These are phyloP conservation scores for Masnerella sp. DNA, from an alignment of 2,888 invertebrate genomes.

Conservation along the genomic window DNA sequence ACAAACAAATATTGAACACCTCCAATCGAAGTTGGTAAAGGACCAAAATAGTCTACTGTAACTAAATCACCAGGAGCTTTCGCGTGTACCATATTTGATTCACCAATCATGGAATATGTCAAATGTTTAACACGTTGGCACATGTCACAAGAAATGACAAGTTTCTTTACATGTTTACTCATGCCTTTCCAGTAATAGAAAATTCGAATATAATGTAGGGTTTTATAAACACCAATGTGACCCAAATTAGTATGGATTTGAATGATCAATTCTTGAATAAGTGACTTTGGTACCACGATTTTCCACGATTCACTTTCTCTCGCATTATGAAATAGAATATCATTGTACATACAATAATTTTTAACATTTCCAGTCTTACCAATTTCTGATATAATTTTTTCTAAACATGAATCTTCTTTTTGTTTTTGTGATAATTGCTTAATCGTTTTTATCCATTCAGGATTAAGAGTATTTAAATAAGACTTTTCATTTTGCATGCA, in stretches of 20 bases:
- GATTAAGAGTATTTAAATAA: too few species aligned
- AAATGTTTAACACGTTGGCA: conserved; percentile 30
- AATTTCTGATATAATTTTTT: too few species aligned
- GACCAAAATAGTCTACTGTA: conserved; percentile 26
- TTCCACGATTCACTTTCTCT: too few species aligned
- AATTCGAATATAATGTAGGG: background rate
- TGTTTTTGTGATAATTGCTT: too few species aligned
- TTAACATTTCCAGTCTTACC: too few species aligned
- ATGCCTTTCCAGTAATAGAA: conserved; percentile 33
- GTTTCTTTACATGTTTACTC: conserved; percentile 9
- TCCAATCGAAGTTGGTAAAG: conserved; percentile 10
- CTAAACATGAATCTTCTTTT: too few species aligned
- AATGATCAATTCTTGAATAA: background rate
- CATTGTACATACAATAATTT: too few species aligned
- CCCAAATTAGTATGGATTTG: conserved; percentile 20
- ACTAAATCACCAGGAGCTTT: conserved; percentile 10
- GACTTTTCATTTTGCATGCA: too few species aligned
- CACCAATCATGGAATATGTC: conserved; percentile 6
- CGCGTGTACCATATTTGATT: background rate
- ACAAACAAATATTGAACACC: conserved; percentile 34
- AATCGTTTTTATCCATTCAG: too few species aligned
- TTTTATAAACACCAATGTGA: conserved; percentile 20
- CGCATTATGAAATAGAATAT: too few species aligned
- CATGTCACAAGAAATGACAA: conserved; percentile 8
- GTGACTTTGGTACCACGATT: conserved; percentile 8